Percentiles rank a stretch among this genome's conserved stretches.
These are phyloP conservation scores for Halictus ligatus DNA, from an alignment of 2,888 invertebrate genomes.

Conservation along the genomic window DNA sequence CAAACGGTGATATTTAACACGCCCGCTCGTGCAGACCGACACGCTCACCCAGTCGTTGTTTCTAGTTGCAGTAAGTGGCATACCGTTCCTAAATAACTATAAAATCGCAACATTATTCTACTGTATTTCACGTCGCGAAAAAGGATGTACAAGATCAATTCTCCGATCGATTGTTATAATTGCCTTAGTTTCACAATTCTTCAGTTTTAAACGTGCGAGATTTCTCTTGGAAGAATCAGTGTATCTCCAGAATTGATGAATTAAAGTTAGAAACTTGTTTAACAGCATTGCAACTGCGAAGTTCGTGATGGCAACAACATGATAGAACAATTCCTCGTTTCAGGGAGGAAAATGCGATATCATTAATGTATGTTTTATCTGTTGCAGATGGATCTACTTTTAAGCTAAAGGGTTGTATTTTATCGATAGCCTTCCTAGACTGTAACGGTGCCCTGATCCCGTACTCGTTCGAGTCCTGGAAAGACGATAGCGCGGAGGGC, in stretches of 20 bases:
- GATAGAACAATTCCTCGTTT: neutral
- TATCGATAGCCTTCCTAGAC: slow-evolving; percentile 98
- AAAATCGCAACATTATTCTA: neutral
- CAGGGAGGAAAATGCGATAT: neutral
- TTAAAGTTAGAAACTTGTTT: neutral
- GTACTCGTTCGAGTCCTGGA: slow-evolving; percentile 96
- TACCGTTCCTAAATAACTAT: neutral
- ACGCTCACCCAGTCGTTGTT: slow-evolving; percentile 94
- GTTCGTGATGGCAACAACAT: neutral
- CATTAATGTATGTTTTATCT: neutral
- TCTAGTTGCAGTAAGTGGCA: slow-evolving; percentile 91
- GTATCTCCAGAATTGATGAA: neutral
- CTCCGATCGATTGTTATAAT: neutral
- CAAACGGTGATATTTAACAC: slow-evolving; percentile 94
- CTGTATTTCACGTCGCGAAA: neutral
- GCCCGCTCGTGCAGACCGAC: slow-evolving; percentile 92
- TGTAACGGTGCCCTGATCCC: slow-evolving; percentile 96
- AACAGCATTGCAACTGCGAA: neutral
- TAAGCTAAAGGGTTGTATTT: slow-evolving; percentile 97
- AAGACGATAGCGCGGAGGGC: slow-evolving; percentile 91
- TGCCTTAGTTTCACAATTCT: neutral
- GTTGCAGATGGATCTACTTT: slow-evolving; percentile 96
- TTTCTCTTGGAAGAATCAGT: neutral
- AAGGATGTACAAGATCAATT: neutral
- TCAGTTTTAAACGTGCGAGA: neutral